phyloP scores from a whole-genome alignment of 2,113 vertebrate species.

The Ptyas mucosa region DNA sequence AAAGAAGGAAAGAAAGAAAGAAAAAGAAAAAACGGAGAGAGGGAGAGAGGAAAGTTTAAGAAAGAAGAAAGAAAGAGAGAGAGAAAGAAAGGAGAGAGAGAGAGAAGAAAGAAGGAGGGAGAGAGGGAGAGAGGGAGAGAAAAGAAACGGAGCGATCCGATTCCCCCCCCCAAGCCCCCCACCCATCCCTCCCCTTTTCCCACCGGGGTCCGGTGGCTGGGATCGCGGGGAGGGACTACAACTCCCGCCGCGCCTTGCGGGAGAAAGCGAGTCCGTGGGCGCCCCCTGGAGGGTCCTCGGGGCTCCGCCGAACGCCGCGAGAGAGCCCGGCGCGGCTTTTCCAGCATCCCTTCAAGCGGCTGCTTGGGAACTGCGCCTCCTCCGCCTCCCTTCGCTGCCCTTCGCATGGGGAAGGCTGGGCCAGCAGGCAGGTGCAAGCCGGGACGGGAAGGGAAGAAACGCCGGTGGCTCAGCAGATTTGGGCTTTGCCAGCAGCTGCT shows the following conservation, averaged over 20 bases:
- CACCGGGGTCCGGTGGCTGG: not conserved
- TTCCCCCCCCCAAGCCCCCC: too few relatives aligned
- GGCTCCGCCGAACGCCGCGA: not conserved
- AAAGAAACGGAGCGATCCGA: too few relatives aligned
- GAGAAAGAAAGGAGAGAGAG: too few relatives aligned
- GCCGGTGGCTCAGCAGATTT: constrained; percentile 15
- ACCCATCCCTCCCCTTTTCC: too few relatives aligned
- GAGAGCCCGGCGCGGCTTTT: not conserved
- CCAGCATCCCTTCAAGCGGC: not conserved
- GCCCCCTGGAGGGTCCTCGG: not conserved
- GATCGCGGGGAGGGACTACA: constrained; percentile 17
- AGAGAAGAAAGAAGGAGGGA: too few relatives aligned
- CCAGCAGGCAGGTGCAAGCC: not conserved
- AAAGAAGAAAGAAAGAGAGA: too few relatives aligned
- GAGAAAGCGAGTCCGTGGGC: not conserved
- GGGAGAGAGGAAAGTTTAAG: too few relatives aligned
- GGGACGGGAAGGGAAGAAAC: not conserved
- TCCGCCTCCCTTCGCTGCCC: not conserved
- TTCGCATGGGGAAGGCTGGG: not conserved
- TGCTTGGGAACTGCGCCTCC: not conserved
- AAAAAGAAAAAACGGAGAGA: too few relatives aligned
- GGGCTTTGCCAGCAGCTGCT: not conserved
- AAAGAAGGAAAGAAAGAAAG: too few relatives aligned
- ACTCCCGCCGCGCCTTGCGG: constrained; percentile 36
- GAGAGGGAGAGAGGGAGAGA: too few relatives aligned